Evolutionary conservation across 2,113 vertebrate species (phyloP).

Genomic region (Haemorhous mexicanus): DNA sequence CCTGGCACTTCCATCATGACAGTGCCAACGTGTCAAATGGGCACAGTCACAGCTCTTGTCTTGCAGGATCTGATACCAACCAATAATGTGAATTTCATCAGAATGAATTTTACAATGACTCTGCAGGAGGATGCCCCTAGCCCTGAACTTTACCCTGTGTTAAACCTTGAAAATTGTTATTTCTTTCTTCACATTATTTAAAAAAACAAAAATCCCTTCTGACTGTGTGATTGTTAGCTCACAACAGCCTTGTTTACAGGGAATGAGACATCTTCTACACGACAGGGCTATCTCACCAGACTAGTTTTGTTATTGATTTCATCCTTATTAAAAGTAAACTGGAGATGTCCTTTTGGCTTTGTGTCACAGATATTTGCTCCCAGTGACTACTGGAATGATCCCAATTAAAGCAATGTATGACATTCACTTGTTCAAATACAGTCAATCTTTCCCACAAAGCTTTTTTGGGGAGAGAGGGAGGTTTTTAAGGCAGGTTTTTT

Average conservation of each 20-base stretch:
- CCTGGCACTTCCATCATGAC: neutral
- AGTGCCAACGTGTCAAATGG: neutral
- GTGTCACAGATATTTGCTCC: neutral
- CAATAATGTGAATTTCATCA: rapidly evolving
- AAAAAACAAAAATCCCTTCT: neutral
- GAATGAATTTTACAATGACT: neutral
- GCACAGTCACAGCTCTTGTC: neutral
- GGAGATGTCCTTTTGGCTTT: neutral
- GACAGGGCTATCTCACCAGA: neutral
- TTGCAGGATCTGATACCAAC: neutral
- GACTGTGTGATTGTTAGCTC: neutral
- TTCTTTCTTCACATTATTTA: neutral
- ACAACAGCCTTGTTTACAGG: neutral
- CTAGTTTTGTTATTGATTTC: neutral
- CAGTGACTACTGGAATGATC: neutral
- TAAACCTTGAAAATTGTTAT: neutral
- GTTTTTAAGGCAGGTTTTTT: neutral
- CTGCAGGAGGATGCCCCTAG: neutral
- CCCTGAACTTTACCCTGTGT: neutral
- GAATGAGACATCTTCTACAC: neutral
- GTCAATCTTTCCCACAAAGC: neutral
- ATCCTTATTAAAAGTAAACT: neutral
- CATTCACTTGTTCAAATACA: neutral
- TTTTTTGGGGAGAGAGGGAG: neutral
- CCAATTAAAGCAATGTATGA: neutral